Evolutionary conservation across 2,797 vertebrate species (phyloP).

Genomic region (Rachycentron canadum): DNA sequence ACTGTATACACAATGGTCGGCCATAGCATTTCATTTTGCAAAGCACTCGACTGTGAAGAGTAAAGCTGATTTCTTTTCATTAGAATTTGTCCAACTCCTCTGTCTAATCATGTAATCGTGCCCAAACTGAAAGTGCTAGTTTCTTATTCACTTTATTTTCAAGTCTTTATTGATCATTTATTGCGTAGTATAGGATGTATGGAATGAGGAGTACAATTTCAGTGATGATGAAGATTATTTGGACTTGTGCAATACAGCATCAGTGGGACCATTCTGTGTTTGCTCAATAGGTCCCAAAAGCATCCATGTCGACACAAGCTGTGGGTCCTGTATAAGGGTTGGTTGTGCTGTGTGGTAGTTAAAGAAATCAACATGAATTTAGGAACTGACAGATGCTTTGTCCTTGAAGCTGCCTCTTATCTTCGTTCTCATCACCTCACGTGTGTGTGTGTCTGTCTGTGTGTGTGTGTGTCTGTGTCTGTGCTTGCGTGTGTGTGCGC

Average conservation of each 20-base stretch:
- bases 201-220: conserved; percentile 27
- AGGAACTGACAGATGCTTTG: conserved; percentile 43
- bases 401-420: conserved; percentile 55
- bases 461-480: not conserved
- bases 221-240: conserved; percentile 61
- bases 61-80: conserved; percentile 28
- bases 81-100: conserved; percentile 36
- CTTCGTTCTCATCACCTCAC: conserved; percentile 44
- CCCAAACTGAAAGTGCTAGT: conserved; percentile 20
- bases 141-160: conserved; percentile 32
- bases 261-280: conserved; percentile 39
- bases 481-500: not conserved
- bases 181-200: conserved; percentile 17
- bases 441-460: not conserved
- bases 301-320: conserved; percentile 34
- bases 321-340: not conserved
- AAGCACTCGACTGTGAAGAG: conserved; percentile 66
- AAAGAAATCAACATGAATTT: conserved; percentile 57
- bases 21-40: conserved; percentile 32
- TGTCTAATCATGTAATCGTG: conserved; percentile 21
- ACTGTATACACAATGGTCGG: conserved; percentile 34
- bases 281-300: conserved; percentile 36
- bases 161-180: conserved; percentile 28
- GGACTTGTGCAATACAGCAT: conserved; percentile 72
- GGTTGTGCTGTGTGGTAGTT: conserved; percentile 37